Base-by-base conservation (phyloP, 2,113 vertebrate species). In the Nibea albiflora region DNA sequence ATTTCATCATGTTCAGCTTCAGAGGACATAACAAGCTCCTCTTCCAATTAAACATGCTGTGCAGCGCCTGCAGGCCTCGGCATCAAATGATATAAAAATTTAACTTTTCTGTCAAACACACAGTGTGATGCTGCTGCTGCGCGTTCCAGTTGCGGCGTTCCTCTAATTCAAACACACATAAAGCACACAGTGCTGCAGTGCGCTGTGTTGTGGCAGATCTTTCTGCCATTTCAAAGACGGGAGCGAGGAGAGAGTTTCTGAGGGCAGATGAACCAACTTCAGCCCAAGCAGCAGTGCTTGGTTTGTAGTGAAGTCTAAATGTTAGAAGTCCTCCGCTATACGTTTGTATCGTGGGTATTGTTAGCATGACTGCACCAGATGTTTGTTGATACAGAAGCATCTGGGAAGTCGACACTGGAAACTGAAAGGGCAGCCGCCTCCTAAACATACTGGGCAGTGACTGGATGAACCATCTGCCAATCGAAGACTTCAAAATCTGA, bases 1-100 rank as follows among this genome's bases (percentile, higher is more conserved):
- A 73, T 85, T 80, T 80, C 57, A 83, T 83, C 60, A 73, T 56
- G 50, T 70, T 76, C 62, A 47, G 67, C 52, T 5, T 60, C 22
- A 63, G 61, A 76, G 11, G 52, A 76, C 52, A 20, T 39, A 76
- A 73, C 76, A 50, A 73, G 76, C 68, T 68, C 20, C 9, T 81
- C 56, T 70, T 66, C 70, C 74, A 72, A 78, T 83, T 80, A 77
- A 83, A 56, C 47, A 14, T 11, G 31, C 67, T 63, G 82, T 6
- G 10, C 46, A 4, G 15, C 1, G 54, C 76, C 52, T 58, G 19
- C 44, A 61, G 78, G 53, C 28, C 16, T 54, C 6, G 5, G 53
- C 66, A n/a, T 70, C 44, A 71, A 61, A 64, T 63, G n/a, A 28
- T 31, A 49, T 62, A 12, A 61, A 72, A 22, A 26, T 4, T 0